phyloP scores from a whole-genome alignment of 2,797 vertebrate species.

The Malurus leucopterus region DNA sequence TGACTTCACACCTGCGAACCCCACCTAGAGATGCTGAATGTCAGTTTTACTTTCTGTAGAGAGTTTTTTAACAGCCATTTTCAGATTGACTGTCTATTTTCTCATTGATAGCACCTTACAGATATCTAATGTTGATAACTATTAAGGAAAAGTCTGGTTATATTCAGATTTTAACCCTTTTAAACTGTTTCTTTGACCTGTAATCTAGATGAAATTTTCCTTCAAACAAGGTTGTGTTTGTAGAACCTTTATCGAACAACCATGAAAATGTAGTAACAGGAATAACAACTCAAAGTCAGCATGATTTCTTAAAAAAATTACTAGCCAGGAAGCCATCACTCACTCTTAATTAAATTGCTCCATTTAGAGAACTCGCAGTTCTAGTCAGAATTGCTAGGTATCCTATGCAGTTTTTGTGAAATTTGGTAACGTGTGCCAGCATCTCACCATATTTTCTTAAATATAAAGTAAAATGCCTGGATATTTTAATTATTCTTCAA shows the following conservation, averaged over 20 bases:
- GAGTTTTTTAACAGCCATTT: constrained; percentile 2
- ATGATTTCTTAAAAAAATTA: background rate
- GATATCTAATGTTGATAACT: background rate
- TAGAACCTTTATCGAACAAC: background rate
- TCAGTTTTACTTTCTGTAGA: background rate
- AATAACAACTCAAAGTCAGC: background rate
- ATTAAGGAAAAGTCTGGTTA: background rate
- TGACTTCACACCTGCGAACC: background rate
- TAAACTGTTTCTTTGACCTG: background rate
- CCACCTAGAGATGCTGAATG: background rate
- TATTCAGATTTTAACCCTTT: background rate
- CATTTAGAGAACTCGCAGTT: background rate
- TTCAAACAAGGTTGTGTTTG: background rate
- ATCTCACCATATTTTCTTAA: background rate
- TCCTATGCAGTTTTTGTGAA: background rate
- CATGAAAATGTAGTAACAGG: background rate
- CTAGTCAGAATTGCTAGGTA: background rate
- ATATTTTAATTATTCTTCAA: background rate
- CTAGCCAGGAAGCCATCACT: background rate
- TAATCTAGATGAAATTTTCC: background rate
- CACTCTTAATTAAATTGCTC: constrained; percentile 31
- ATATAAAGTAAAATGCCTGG: background rate
- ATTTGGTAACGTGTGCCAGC: background rate
- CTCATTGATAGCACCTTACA: background rate
- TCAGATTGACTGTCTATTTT: background rate